A percentile compares a stretch with the other conserved stretches of the same genome.
Conservation (phyloP, 2,113 vertebrate species). For the Anguilla rostrata region DNA sequence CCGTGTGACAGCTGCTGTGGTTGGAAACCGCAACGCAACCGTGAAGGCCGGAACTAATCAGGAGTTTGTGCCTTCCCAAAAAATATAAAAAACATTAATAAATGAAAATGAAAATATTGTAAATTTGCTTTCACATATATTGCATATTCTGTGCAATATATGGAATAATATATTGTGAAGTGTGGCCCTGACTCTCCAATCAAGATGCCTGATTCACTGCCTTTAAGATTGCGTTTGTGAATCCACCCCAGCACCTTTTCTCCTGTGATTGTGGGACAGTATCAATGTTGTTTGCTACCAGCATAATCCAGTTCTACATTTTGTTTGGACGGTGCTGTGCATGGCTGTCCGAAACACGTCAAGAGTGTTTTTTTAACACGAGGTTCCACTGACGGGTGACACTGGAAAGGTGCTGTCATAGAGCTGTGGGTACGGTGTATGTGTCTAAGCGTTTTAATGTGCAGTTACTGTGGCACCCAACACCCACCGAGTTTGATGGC, state of each 20-base stretch:
- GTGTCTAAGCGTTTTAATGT: background rate
- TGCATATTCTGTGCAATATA: background rate
- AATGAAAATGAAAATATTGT: too few relatives aligned
- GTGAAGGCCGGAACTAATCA: background rate
- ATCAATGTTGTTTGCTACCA: background rate
- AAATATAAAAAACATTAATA: background rate
- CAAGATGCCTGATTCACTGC: background rate
- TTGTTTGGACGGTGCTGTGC: background rate
- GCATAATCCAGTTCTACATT: background rate
- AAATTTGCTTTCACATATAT: background rate
- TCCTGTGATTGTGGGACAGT: background rate
- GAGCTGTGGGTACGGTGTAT: background rate
- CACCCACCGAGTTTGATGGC: background rate
- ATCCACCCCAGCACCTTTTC: background rate
- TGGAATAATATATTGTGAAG: background rate
- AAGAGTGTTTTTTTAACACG: background rate
- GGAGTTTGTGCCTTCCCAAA: background rate
- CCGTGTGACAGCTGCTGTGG: background rate
- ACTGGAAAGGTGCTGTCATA: background rate
- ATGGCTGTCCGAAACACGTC: background rate
- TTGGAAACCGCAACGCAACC: background rate
- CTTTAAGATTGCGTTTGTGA: background rate
- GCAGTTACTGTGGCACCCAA: background rate
- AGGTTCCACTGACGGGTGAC: background rate
- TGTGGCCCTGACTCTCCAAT: background rate